Evolutionary conservation across 2,797 vertebrate genomes (phyloP), one percentile per base, ranked within the genome.

Genomic region (Lindbergichthys nudifrons): DNA sequence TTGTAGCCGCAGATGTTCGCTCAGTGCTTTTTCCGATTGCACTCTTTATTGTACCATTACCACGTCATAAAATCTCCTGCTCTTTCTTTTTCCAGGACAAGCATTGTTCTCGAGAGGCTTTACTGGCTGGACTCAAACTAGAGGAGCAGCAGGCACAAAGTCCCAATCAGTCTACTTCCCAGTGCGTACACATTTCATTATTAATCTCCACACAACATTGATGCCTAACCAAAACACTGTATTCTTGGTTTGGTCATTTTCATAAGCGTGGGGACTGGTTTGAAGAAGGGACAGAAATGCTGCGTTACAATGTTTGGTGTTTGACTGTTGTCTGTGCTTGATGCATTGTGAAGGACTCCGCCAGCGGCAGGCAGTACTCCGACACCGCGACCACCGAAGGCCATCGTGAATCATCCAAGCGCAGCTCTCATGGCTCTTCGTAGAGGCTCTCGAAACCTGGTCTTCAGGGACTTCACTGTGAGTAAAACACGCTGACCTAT

Each of bases 391-490:
- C 93, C 97, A 86, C 97, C 98, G 75, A 99, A 99, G 96, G 96
- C 97, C 83, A 98, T 99, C 88, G 97, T 97, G 90, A 99, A 97
- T 94, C 98, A 99, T 92, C 98, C 98, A 39, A 99, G 98, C 77
- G 98, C 98, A 88, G 98, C 98, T 81, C 96, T 99, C 70, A 98
- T 99, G 97, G 98, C 98, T 77, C 95, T 99, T 21, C 95, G 98
- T 79, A 95, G 98, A 87, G 98, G 98, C 91, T 99, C 98, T 72
- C 95, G 98, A 88, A 99, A 99, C 94, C 95, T 99, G 82, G 97
- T 98, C 95, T 99, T 99, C 95, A 97, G 97, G 96, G 98, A 99
- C 94, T 99, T 98, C 91, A 99, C 98, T 89, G 98, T 99, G 89
- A 97, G 97, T 94, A 80, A 3, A 60, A 19, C 15, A 8, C 16